Evolutionary conservation across 2,888 invertebrate genomes (phyloP).

Genomic region (Lacanobia wlatinum): DNA sequence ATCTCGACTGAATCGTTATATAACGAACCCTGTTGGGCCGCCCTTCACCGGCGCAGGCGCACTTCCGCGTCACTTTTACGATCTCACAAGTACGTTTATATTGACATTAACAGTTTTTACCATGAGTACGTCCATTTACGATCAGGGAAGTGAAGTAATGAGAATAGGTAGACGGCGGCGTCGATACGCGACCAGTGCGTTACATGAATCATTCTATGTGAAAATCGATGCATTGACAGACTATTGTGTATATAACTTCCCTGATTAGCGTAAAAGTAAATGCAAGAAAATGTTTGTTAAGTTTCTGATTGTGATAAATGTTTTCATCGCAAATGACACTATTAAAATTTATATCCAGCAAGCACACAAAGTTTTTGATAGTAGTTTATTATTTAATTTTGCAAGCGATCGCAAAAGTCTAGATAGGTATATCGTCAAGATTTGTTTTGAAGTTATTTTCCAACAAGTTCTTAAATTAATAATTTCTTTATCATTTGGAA

Average conservation of each 20-base stretch:
- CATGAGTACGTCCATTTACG: slow-evolving; percentile 23
- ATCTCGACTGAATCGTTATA: slow-evolving; percentile 47
- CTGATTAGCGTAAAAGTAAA: slow-evolving; percentile 5
- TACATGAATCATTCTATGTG: slow-evolving; percentile 27
- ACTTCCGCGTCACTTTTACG: slow-evolving; percentile 58
- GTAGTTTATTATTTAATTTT: neutral
- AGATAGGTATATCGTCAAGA: too few species aligned
- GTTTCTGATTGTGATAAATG: neutral
- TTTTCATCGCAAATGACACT: neutral
- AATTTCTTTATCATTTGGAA: too few species aligned
- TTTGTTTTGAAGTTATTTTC: too few species aligned
- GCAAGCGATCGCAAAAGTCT: too few species aligned
- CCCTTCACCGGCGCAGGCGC: slow-evolving; percentile 55
- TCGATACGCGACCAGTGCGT: slow-evolving; percentile 10
- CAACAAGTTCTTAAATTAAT: too few species aligned
- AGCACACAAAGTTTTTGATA: neutral
- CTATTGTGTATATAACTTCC: slow-evolving; percentile 28
- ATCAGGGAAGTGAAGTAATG: slow-evolving; percentile 34
- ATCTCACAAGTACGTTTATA: slow-evolving; percentile 28
- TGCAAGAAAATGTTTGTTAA: neutral
- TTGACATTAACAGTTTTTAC: slow-evolving; percentile 42
- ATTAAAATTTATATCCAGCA: neutral
- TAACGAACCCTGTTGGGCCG: slow-evolving; percentile 56
- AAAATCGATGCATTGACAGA: slow-evolving; percentile 2
- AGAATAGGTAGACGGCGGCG: slow-evolving; percentile 16